Percentiles rank a stretch among this genome's conserved stretches.
Evolutionary conservation across 2,888 invertebrate genomes (phyloP).

Genomic region (Eilema caniola): DNA sequence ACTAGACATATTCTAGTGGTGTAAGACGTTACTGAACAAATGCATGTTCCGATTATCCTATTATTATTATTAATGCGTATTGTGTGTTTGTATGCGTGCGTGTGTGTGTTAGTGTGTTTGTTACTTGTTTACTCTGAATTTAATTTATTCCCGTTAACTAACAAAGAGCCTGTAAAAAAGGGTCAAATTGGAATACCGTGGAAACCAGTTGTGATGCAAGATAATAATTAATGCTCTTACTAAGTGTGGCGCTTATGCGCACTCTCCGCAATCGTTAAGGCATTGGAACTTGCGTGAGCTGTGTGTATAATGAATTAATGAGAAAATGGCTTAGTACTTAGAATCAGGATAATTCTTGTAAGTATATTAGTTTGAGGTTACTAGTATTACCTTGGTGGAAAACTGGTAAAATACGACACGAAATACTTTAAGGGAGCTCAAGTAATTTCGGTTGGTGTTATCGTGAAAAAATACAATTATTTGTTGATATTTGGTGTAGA

Average conservation of each 20-base stretch:
- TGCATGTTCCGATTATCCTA: background rate
- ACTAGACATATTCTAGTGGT: background rate
- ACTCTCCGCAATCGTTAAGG: background rate
- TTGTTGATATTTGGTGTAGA: too few species aligned
- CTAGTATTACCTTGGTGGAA: too few species aligned
- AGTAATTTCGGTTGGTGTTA: too few species aligned
- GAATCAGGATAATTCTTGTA: background rate
- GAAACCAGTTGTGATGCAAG: background rate
- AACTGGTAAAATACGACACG: too few species aligned
- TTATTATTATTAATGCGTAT: background rate
- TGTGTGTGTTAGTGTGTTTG: background rate
- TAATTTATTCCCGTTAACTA: too few species aligned
- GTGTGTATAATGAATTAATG: background rate
- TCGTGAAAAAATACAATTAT: too few species aligned
- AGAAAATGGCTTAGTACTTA: background rate
- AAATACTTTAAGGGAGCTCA: too few species aligned
- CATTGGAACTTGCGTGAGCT: background rate
- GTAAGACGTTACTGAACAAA: background rate
- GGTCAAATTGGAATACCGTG: background rate
- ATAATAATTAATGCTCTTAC: background rate
- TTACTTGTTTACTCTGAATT: too few species aligned
- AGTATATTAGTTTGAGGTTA: background rate
- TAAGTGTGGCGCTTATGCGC: background rate
- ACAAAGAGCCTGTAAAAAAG: too few species aligned
- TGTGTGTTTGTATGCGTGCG: background rate